Percentiles rank a stretch among this genome's conserved stretches.
phyloP scores from a whole-genome alignment of 1,140 invertebrate genomes.

The Amyelois transitella region DNA sequence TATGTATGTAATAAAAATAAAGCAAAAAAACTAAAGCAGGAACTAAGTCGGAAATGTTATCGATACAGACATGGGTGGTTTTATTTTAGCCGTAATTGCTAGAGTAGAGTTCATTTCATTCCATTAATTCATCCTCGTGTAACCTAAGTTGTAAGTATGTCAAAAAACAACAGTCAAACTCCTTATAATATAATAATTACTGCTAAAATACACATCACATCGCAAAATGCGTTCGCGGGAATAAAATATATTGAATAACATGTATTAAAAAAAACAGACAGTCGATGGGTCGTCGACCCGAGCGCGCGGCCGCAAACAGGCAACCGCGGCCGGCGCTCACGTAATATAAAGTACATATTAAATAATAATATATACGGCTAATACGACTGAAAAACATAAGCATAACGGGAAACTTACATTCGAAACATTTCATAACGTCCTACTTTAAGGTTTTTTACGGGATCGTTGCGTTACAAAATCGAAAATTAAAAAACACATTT shows the following conservation, averaged over 20 bases:
- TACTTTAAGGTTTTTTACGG: conserved; percentile 75
- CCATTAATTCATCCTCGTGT: conserved; percentile 64
- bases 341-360: conserved; percentile 65
- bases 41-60: conserved; percentile 75
- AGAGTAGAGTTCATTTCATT: conserved; percentile 66
- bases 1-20: conserved; percentile 73
- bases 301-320: conserved; percentile 70
- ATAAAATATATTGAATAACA: conserved; percentile 87
- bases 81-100: conserved; percentile 77
- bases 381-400: conserved; percentile 72
- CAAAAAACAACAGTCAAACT: conserved; percentile 76
- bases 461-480: conserved; percentile 74
- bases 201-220: conserved; percentile 88
- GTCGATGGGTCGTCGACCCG: conserved; percentile 69
- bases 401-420: conserved; percentile 75
- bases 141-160: conserved; percentile 73
- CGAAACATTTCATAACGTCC: conserved; percentile 76
- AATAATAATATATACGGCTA: conserved; percentile 70
- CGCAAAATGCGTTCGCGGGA: conserved; percentile 86
- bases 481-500: conserved; percentile 74
- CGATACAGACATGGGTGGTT: conserved; percentile 72
- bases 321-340: conserved; percentile 60
- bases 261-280: conserved; percentile 79
- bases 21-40: conserved; percentile 74
- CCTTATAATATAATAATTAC: conserved; percentile 78